Evolutionary conservation across 2,113 vertebrate genomes (phyloP), one percentile per base, ranked within the genome.

Genomic region (Dryoscopus gambensis): DNA sequence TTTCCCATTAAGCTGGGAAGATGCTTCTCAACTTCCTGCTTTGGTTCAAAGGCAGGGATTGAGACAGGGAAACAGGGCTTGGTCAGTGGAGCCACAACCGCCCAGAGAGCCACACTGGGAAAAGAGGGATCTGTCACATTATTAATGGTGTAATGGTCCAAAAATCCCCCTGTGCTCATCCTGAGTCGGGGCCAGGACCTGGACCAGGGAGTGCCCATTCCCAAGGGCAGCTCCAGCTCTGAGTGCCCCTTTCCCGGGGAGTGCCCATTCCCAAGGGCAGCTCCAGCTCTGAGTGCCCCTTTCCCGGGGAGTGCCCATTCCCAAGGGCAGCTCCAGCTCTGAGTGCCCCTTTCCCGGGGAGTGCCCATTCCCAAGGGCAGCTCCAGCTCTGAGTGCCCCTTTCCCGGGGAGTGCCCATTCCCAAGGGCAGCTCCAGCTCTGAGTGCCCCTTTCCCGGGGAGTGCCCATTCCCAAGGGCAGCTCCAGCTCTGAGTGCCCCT

Each of bases 161-260:
- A 57, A 37, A 79, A 50, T 17, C 10, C 76, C 25, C 9, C 28
- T 11, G 19, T 80, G 75, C 73, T 49, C 42, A 5, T 24, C 10
- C 18, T 11, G 16, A 25, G 73, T 11, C 8, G 30, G 67, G n/a
- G 28, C 22, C 24, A 30, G 55, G 19, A 9, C 5, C 24, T 67
- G 42, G 22, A 22, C 40, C 64, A 46, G 42, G 21, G 31, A 46
- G 42, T 23, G 56, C 56, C 56, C 56, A n/a, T 57, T 57, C 21
- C 50, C 5, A 5, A 27, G 46, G 46, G 46, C 46, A 64, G 19
- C 73, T 15, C 37, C 64, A 53, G 40, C 69, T 73, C 62, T 28
- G 93, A 94, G 57, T 99, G 97, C 98, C 97, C 95, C 96, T 97
- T 49, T 98, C 96, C 96, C 39, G 11, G 39, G n/a, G n/a, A n/a